Percentiles rank a stretch among this genome's conserved stretches.
Conservation (phyloP, 2,797 vertebrate genomes). For the Selene dorsalis region DNA sequence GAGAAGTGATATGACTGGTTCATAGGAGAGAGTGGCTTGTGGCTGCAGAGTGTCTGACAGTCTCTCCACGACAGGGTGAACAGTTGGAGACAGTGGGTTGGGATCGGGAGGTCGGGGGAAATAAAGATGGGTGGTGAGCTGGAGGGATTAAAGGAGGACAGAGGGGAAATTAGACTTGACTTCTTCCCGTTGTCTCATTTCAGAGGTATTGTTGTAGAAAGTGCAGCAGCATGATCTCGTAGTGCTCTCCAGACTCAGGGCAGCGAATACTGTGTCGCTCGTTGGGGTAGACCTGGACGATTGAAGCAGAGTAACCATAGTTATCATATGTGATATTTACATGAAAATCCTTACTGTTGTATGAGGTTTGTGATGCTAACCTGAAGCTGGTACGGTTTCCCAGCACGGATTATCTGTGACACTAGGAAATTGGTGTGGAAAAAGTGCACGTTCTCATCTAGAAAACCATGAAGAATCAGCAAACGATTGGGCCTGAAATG, state of each 20-base stretch:
- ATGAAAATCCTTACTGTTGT: too few species aligned
- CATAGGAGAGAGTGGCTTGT: constrained; percentile 33
- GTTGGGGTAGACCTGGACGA: constrained; percentile 93
- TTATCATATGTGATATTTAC: neutral
- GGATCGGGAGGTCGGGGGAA: constrained; percentile 14
- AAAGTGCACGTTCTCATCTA: constrained; percentile 99
- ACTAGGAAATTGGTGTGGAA: constrained; percentile 99
- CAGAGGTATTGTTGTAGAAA: constrained; percentile 99
- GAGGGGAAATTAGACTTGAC: constrained; percentile 50
- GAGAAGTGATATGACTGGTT: constrained; percentile 46
- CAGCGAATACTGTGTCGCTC: constrained; percentile 99
- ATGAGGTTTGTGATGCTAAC: constrained; percentile 70
- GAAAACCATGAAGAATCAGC: constrained; percentile 97
- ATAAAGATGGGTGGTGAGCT: constrained; percentile 40
- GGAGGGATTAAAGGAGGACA: constrained; percentile 42
- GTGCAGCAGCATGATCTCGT: constrained; percentile 99
- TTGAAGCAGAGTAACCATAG: fast-evolving
- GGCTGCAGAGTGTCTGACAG: constrained; percentile 38
- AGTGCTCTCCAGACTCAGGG: constrained; percentile 99
- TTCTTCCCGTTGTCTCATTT: constrained; percentile 71
- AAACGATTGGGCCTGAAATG: constrained; percentile 93
- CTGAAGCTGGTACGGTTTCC: constrained; percentile 99
- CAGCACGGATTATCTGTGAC: constrained; percentile 97
- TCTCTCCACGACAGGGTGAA: constrained; percentile 29
- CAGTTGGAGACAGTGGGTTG: neutral